Evolutionary conservation across 2,797 vertebrate species (phyloP).

Genomic region (Arremon aurantiirostris): DNA sequence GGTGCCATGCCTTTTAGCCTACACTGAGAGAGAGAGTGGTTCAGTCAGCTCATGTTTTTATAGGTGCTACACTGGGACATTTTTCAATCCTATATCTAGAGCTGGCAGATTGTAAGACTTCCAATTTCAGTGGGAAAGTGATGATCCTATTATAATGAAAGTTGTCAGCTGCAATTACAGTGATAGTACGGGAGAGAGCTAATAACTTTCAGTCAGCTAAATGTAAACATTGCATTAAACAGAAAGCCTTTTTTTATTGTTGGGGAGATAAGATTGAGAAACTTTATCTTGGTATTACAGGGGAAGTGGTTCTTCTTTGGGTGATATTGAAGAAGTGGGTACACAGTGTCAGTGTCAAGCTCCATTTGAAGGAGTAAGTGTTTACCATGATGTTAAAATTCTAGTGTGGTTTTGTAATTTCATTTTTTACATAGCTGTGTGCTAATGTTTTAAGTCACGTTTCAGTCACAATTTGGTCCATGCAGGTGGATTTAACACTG

Average conservation of each 20-base stretch:
- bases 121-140: background rate
- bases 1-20: background rate
- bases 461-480: background rate
- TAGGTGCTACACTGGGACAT: background rate
- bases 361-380: background rate
- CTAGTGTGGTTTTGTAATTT: background rate
- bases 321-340: background rate
- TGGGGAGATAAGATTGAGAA: background rate
- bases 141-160: background rate
- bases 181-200: background rate
- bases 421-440: background rate
- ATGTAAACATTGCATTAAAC: background rate
- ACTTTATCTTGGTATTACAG: background rate
- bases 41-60: background rate
- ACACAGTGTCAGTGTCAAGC: background rate
- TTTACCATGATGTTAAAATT: background rate
- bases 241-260: background rate
- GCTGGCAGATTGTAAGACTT: background rate
- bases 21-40: background rate
- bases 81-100: background rate
- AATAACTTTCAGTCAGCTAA: background rate
- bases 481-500: background rate
- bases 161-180: background rate
- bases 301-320: background rate
- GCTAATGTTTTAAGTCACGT: background rate